phyloP scores from a whole-genome alignment of 2,113 vertebrate species.

The Alces alces region DNA sequence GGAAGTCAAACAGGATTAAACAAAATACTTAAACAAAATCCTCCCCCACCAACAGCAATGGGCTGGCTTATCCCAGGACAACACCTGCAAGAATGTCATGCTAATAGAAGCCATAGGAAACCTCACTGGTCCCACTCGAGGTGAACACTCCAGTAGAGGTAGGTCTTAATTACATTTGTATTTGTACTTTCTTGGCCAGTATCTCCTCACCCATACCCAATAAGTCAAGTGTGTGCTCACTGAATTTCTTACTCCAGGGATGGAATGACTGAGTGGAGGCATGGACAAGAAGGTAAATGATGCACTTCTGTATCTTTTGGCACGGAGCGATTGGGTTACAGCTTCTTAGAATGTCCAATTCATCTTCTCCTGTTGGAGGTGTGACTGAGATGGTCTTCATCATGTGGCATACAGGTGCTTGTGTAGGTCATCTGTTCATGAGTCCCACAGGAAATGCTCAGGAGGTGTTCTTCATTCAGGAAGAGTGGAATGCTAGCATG shows the following conservation, averaged over 20 bases:
- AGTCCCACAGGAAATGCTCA: background rate
- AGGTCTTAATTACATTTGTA: slow-evolving; percentile 38
- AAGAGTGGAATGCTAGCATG: background rate
- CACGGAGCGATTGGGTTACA: background rate
- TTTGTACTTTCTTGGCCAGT: background rate
- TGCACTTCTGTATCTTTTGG: background rate
- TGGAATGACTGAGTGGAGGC: background rate
- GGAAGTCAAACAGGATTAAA: slow-evolving; percentile 77
- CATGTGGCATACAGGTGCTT: accelerated
- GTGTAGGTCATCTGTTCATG: too few relatives aligned
- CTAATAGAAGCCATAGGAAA: slow-evolving; percentile 4
- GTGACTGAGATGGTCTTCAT: background rate
- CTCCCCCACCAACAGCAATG: slow-evolving; percentile 58
- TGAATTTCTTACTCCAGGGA: background rate
- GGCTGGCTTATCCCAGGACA: slow-evolving; percentile 24
- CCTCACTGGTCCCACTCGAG: background rate
- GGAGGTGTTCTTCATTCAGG: background rate
- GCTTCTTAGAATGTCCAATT: background rate
- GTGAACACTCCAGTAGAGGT: background rate
- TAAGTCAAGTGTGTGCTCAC: background rate
- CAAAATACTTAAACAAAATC: slow-evolving; percentile 76
- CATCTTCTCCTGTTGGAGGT: accelerated
- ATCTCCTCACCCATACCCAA: background rate
- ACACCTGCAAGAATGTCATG: background rate
- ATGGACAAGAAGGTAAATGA: background rate